Conservation (phyloP, 2,797 vertebrate genomes). For the Orientallactaga sibirica region DNA sequence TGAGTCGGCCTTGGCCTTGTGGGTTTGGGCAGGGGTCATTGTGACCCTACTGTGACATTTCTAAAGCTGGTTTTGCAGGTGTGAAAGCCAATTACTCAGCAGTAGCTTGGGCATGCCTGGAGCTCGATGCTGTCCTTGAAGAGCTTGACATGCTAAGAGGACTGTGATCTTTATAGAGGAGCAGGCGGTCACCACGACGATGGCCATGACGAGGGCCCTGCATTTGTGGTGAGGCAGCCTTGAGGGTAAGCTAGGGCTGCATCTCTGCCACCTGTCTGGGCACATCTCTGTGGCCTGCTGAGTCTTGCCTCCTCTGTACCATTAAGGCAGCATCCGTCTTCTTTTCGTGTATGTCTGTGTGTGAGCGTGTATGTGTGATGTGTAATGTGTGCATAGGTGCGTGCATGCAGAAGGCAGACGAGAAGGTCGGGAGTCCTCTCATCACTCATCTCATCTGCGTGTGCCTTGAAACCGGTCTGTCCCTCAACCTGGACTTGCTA, state of each 20-base stretch:
- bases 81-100: neutral
- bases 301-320: neutral
- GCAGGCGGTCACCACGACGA: accelerated
- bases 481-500: too few species aligned
- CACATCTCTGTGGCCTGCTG: neutral
- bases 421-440: too few species aligned
- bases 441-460: too few species aligned
- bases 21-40: neutral
- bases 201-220: neutral
- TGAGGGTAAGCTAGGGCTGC: neutral
- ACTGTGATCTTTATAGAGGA: neutral
- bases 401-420: too few species aligned
- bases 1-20: neutral
- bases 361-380: too few species aligned
- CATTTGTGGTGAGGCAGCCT: neutral
- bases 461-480: too few species aligned
- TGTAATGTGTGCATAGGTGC: too few species aligned
- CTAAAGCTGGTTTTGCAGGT: neutral
- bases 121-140: neutral
- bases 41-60: neutral
- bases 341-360: too few species aligned
- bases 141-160: neutral
- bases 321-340: neutral
- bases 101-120: neutral
- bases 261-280: neutral